Conservation (phyloP, 2,888 invertebrate species). For the Cynaeus angustus region DNA sequence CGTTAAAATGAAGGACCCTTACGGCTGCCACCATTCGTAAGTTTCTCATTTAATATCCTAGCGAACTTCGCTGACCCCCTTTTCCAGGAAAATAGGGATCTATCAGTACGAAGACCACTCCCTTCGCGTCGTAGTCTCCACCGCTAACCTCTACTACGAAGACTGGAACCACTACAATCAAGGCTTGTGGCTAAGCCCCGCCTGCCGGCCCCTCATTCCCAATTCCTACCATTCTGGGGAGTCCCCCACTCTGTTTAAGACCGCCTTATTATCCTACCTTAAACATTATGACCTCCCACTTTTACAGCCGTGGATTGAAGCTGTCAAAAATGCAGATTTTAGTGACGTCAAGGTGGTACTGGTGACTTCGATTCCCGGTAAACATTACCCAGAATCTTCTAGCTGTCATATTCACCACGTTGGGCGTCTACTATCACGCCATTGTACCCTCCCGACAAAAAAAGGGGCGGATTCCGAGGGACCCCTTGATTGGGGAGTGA, state of each 20-base stretch:
- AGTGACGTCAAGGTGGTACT: constrained; percentile 89
- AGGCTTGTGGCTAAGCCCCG: constrained; percentile 94
- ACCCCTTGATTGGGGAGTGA: constrained; percentile 72
- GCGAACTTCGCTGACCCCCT: constrained; percentile 9
- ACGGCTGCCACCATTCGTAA: constrained; percentile 92
- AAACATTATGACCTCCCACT: constrained; percentile 81
- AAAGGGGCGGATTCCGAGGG: constrained; percentile 66
- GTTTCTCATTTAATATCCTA: constrained; percentile 66
- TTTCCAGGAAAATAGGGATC: constrained; percentile 93
- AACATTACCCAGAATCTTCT: constrained; percentile 73
- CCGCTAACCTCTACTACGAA: constrained; percentile 91
- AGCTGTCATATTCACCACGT: constrained; percentile 75
- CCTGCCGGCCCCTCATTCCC: constrained; percentile 79
- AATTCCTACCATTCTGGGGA: constrained; percentile 78
- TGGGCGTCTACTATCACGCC: constrained; percentile 75
- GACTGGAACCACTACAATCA: constrained; percentile 98
- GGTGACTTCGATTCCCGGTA: constrained; percentile 89
- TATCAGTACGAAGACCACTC: constrained; percentile 88
- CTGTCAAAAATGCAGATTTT: constrained; percentile 87
- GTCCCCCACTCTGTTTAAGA: constrained; percentile 88
- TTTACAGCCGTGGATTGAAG: constrained; percentile 82
- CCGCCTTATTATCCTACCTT: constrained; percentile 84
- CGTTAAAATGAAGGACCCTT: constrained; percentile 84
- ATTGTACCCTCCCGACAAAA: constrained; percentile 60
- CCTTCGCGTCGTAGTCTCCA: constrained; percentile 89